Evolutionary conservation across 2,888 invertebrate genomes (phyloP).

Genomic region (Drosophila anceps): DNA sequence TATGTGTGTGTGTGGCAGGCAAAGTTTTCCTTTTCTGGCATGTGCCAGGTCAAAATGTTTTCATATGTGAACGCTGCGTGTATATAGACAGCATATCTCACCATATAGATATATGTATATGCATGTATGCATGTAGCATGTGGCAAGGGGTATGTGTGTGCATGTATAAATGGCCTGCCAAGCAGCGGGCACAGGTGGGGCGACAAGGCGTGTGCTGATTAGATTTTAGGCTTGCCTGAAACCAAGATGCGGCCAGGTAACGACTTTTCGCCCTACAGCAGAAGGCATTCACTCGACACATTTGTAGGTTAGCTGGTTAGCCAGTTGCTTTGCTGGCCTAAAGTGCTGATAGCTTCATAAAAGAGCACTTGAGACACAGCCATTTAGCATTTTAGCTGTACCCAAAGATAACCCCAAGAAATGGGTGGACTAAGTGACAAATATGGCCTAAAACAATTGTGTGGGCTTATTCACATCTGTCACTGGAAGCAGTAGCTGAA

Average conservation of each 20-base stretch:
- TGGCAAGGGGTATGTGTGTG: background rate
- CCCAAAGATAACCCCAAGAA: background rate
- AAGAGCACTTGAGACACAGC: conserved; percentile 4
- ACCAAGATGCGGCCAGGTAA: conserved; percentile 52
- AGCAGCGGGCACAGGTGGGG: conserved; percentile 33
- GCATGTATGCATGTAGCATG: conserved; percentile 7
- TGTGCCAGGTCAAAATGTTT: conserved; percentile 52
- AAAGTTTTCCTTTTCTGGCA: conserved; percentile 56
- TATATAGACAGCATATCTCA: conserved; percentile 17
- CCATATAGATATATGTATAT: conserved; percentile 10
- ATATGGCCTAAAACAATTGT: background rate
- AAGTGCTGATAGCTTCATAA: conserved; percentile 15
- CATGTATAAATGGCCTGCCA: conserved; percentile 5
- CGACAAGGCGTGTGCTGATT: conserved; percentile 67
- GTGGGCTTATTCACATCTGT: background rate
- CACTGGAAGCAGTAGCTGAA: background rate
- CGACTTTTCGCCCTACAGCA: conserved; percentile 31
- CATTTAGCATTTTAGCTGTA: background rate
- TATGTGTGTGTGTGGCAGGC: conserved; percentile 29
- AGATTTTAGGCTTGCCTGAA: conserved; percentile 61
- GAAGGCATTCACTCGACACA: conserved; percentile 17
- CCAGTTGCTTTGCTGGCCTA: conserved; percentile 12
- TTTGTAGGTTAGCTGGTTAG: conserved; percentile 73
- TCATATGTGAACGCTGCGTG: conserved; percentile 26
- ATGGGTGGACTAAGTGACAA: too few species aligned